Evolutionary conservation across 2,113 vertebrate species (phyloP), one percentile per base, ranked within the genome.

Genomic region (Penelope pileata): DNA sequence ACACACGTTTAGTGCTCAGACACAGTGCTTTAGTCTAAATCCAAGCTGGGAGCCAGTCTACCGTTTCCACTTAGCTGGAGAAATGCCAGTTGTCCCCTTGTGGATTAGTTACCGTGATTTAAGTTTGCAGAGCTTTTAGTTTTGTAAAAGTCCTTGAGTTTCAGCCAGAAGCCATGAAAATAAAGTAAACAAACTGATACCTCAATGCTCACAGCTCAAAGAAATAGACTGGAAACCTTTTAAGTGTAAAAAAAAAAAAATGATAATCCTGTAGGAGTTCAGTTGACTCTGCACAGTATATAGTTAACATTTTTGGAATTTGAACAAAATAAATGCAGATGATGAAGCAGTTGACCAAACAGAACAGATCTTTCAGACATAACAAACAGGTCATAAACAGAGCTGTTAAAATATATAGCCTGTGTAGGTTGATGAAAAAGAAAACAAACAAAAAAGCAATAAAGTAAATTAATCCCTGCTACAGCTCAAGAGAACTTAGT

Each of bases 301-400:
- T 4, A 83, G 90, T 45, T 50, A 89, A 34, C 26, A 24, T 66
- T 73, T 66, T 4, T 68, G 40, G 67, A 90, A 90, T 74, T 30
- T 51, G 42, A 92, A 83, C 47, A 77, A 94, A 95, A 77, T n/a
- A 91, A 90, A 77, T 82, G 69, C 5, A 83, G 59, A n/a, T 29
- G 2, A 54, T 77, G 85, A 85, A 56, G 50, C 54, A 85, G 59
- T 15, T 90, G 70, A 90, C 42, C 45, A 91, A 76, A 60, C 30
- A 70, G 23, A 92, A 76, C 36, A 82, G 63, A 88, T 53, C 54
- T 58, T 85, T 77, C 83, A 78, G 79, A 88, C 26, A 64, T 27
- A 86, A 77, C 54, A 83, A 79, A 58, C 30, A 60, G 38, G n/a
- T 76, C 77, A 73, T 9, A 4, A 86, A 81, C 22, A 66, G 91